Base-by-base conservation (phyloP, 2,113 vertebrate genomes). In the Pygoscelis adeliae region DNA sequence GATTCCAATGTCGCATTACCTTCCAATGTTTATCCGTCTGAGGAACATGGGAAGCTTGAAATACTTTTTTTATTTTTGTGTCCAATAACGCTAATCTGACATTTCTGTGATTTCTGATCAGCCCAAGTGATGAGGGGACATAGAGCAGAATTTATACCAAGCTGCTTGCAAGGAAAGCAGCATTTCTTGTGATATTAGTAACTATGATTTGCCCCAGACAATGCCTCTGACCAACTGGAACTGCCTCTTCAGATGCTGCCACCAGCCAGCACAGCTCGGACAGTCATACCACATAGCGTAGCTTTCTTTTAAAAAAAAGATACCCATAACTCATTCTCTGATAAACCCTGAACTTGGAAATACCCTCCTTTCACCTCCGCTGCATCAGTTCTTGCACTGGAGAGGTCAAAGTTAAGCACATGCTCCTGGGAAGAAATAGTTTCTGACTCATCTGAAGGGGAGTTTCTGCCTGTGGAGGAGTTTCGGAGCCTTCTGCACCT, bases 241-340 rank as follows among this genome's bases (percentile, higher is more conserved):
- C 1, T 50, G 17, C 22, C 61, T 47, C 70, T 59, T 59, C 61
- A n/a, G 84, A 30, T 9, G 18, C 50, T 80, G 69, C 65, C 87
- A 66, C 23, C 40, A 63, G 13, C 72, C 78, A 59, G 53, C 49
- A 55, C 50, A 40, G 59, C 55, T 82, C 49, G 34, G 76, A 62
- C 52, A 67, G 26, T 1, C 1, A 0, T 9, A 32, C 12, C 47
- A 27, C 49, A 38, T 0, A 65, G 46, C 46, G 74, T 1, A 1
- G 52, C 11, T 50, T 44, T 22, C 5, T 80, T 40, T 15, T 1
- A 2, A 29, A 40, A 23, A 58, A 58, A 23, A 30, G 11, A 61
- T 2, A 69, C 7, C 49, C 9, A 2, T 13, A 71, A 25, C 7
- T 47, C 44, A 34, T 44, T 32, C 49, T 40, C 10, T 49, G 49